These are phyloP conservation scores for Varecia variegata DNA, from an alignment of 2,797 vertebrate species.

Conservation along the genomic window DNA sequence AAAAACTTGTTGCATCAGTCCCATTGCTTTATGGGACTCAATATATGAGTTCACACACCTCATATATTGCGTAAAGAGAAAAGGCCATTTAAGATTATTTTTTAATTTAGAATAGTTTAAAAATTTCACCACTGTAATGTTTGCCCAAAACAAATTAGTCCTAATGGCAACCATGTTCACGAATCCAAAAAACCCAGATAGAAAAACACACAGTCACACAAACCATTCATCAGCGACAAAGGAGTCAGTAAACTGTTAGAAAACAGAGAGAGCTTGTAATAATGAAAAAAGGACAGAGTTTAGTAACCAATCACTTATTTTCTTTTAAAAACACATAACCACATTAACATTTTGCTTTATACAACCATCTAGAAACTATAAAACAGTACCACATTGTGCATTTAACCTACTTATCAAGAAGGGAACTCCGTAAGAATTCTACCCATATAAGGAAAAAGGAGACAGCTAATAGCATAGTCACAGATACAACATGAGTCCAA, in stretches of 20 bases:
- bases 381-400: constrained; percentile 92
- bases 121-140: not conserved
- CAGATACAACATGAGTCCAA: constrained; percentile 87
- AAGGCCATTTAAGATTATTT: constrained; percentile 29
- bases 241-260: constrained; percentile 83
- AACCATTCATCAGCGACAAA: constrained; percentile 72
- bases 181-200: constrained; percentile 33
- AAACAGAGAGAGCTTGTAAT: constrained; percentile 88
- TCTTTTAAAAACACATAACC: constrained; percentile 90
- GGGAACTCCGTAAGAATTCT: constrained; percentile 86
- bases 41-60: not conserved
- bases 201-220: constrained; percentile 58
- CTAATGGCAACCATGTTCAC: constrained; percentile 16
- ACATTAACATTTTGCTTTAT: constrained; percentile 89
- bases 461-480: constrained; percentile 87
- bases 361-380: constrained; percentile 96
- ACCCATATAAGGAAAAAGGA: constrained; percentile 84
- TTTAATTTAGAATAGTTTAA: constrained; percentile 37
- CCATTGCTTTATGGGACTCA: not conserved
- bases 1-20: not conserved
- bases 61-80: not conserved
- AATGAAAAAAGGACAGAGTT: constrained; percentile 86
- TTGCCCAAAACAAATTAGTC: constrained; percentile 17
- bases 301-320: constrained; percentile 88
- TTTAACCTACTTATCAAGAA: constrained; percentile 91